Evolutionary conservation across 2,113 vertebrate genomes (phyloP).

Genomic region (Tauraco erythrolophus): DNA sequence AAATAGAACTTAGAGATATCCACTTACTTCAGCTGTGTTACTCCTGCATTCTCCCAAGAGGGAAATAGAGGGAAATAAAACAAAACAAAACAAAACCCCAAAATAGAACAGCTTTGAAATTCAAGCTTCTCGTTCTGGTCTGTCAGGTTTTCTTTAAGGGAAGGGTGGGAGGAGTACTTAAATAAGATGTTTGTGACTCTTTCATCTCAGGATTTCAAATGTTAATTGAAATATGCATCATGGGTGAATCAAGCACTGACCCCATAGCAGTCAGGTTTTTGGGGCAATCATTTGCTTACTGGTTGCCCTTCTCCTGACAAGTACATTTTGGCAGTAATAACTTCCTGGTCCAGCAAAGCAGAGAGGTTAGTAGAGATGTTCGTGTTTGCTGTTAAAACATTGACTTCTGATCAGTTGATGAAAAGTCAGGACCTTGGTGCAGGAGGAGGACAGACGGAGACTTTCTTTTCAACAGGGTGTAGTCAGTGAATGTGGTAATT

Average conservation of each 20-base stretch:
- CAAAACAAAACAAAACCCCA: background rate
- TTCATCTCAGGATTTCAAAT: background rate
- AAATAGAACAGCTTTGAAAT: background rate
- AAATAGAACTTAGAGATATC: background rate
- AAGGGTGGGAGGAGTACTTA: background rate
- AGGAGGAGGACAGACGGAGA: background rate
- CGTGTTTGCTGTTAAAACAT: background rate
- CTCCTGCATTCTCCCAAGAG: background rate
- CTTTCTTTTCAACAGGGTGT: background rate
- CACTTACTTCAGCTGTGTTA: background rate
- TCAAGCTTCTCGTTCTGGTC: background rate
- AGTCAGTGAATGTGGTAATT: background rate
- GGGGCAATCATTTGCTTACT: background rate
- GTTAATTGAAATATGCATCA: background rate
- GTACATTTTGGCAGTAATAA: background rate
- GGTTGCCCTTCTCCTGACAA: background rate
- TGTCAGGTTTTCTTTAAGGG: background rate
- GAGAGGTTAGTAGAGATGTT: background rate
- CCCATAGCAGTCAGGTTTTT: accelerated
- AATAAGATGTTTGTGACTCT: background rate
- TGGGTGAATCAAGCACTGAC: background rate
- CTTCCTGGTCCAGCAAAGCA: background rate
- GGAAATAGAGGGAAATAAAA: background rate
- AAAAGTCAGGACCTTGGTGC: background rate
- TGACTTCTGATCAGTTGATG: background rate